These are phyloP conservation scores for Drosophila prostipennis DNA, from an alignment of 2,888 invertebrate species.

Conservation along the genomic window DNA sequence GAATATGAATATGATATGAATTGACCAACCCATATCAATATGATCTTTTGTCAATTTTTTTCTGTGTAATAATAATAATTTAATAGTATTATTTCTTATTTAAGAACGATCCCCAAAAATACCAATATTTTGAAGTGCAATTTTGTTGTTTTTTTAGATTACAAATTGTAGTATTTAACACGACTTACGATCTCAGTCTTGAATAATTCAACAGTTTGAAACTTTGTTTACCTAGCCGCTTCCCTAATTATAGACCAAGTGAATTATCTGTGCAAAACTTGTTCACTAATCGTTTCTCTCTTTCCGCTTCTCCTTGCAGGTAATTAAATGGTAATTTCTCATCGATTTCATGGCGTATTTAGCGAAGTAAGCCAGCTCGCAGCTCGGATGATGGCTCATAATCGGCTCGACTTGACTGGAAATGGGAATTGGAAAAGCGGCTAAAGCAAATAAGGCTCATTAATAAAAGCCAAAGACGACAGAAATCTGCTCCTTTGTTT, in stretches of 20 bases:
- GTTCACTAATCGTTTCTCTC: slow-evolving; percentile 43
- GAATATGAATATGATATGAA: too few relatives aligned
- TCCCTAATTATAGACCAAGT: slow-evolving; percentile 27
- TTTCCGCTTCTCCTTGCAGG: slow-evolving; percentile 60
- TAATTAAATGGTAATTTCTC: slow-evolving; percentile 64
- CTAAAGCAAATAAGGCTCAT: slow-evolving; percentile 54
- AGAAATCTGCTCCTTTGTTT: slow-evolving; percentile 65
- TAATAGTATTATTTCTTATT: too few relatives aligned
- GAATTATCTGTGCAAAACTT: slow-evolving; percentile 29
- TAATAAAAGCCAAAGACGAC: slow-evolving; percentile 48
- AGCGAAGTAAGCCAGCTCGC: slow-evolving; percentile 20
- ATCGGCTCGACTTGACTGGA: slow-evolving; percentile 13
- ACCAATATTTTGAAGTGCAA: too few relatives aligned
- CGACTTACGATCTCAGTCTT: background rate
- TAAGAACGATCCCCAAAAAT: too few relatives aligned
- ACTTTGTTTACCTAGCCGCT: slow-evolving; percentile 21
- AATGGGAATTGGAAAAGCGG: slow-evolving; percentile 9
- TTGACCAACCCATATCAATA: too few relatives aligned
- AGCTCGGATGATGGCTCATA: slow-evolving; percentile 18
- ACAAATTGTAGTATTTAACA: background rate
- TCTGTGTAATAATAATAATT: too few relatives aligned
- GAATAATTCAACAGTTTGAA: slow-evolving; percentile 12
- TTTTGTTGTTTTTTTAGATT: too few relatives aligned
- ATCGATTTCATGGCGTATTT: slow-evolving; percentile 46
- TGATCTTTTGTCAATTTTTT: too few relatives aligned